These are phyloP conservation scores for Chelmon rostratus DNA, from an alignment of 2,797 vertebrate species.

Conservation along the genomic window DNA sequence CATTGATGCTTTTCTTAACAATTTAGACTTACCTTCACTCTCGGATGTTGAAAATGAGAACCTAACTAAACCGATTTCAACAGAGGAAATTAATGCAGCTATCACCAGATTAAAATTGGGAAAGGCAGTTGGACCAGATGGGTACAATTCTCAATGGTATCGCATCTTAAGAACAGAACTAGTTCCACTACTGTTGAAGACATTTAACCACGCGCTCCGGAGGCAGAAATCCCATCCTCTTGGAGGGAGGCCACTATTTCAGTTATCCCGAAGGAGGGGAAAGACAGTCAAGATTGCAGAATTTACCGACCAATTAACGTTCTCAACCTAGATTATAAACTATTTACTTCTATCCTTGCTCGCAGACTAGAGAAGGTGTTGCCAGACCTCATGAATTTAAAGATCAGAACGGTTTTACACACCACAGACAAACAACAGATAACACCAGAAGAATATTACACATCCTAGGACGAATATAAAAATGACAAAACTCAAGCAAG, in stretches of 20 bases:
- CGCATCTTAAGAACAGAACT: not conserved
- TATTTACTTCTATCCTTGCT: conserved; percentile 8
- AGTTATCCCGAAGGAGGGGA: not conserved
- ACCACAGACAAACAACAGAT: conserved; percentile 3
- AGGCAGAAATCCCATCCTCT: not conserved
- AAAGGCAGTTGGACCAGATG: conserved; percentile 2
- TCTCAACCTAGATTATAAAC: conserved; percentile 4
- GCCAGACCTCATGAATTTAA: not conserved
- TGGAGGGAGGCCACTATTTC: not conserved
- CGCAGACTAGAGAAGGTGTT: not conserved
- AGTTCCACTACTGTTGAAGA: not conserved
- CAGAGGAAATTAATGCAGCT: conserved; percentile 3
- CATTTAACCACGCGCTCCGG: conserved; percentile 7
- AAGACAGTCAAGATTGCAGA: conserved; percentile 2
- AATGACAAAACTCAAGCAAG: not conserved
- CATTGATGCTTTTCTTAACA: not conserved
- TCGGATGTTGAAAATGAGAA: not conserved
- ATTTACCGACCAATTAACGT: conserved; percentile 2
- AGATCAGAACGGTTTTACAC: conserved; percentile 2
- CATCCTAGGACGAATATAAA: not conserved
- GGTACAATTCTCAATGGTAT: not conserved
- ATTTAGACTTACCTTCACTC: not conserved
- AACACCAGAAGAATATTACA: conserved; percentile 6
- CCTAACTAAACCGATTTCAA: conserved; percentile 15
- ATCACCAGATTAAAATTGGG: conserved; percentile 1